A percentile compares a stretch with the other conserved stretches of the same genome.
Evolutionary conservation across 2,888 invertebrate genomes (phyloP).

Genomic region (Orthosia incerta): DNA sequence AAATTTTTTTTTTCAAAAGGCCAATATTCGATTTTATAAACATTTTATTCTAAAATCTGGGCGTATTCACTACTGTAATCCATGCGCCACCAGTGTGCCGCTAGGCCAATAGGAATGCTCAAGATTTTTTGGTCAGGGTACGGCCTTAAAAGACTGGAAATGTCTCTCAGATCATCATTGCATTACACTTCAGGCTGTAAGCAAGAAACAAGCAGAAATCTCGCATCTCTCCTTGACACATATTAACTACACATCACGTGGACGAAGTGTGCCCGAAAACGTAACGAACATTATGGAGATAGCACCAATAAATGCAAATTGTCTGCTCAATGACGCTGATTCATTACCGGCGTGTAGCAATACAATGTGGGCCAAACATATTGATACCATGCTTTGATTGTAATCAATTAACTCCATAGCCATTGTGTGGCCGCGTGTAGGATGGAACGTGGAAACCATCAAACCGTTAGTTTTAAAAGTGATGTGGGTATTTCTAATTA

Average conservation of each 20-base stretch:
- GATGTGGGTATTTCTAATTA: constrained; percentile 52
- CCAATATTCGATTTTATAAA: too few relatives aligned
- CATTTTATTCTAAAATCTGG: too few relatives aligned
- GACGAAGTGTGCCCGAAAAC: constrained; percentile 50
- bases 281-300: constrained; percentile 58
- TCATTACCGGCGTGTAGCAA: constrained; percentile 72
- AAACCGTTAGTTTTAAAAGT: constrained; percentile 45
- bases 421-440: constrained; percentile 62
- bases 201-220: constrained; percentile 1
- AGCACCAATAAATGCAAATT: constrained; percentile 80
- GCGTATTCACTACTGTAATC: too few relatives aligned
- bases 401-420: constrained; percentile 62
- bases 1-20: too few relatives aligned
- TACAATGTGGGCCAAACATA: constrained; percentile 78
- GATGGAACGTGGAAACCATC: constrained; percentile 50
- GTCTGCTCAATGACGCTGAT: constrained; percentile 75
- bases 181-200: not conserved
- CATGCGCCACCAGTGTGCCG: too few relatives aligned
- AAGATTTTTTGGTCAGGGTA: too few relatives aligned
- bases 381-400: constrained; percentile 64
- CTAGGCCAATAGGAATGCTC: too few relatives aligned
- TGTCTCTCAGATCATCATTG: not conserved
- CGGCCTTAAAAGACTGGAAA: not conserved
- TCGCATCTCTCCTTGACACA: constrained; percentile 33
- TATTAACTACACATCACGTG: constrained; percentile 39